Evolutionary conservation across 2,888 invertebrate species (phyloP), one percentile per base, ranked within the genome.

Genomic region (Andrena marginata): DNA sequence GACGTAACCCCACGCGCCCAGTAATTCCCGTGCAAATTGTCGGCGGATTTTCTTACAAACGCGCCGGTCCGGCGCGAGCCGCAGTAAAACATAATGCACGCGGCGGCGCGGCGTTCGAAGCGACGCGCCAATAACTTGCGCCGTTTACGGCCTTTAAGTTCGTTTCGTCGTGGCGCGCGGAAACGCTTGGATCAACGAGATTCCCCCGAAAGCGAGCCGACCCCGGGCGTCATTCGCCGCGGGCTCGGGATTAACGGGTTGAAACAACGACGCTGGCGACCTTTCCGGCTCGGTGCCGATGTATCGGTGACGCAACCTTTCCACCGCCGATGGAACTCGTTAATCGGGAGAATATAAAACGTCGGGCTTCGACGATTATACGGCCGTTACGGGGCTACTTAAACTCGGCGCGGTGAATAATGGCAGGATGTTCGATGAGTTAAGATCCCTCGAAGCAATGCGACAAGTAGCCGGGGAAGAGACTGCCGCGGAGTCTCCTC

Each of bases 101-200:
- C 42, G 42, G n/a, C 42, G 13, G 13, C 31, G 48, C 23, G 23
- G 26, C 70, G 77, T 65, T 70, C 69, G 26, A 54, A 10, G 69
- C 69, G 69, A 69, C 69, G 79, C 68, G 78, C 77, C 77, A 70
- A 77, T 79, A 77, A 79, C 77, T 59, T 60, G 23, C 65, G 60
- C 20, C 59, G 64, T 64, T 64, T 77, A 64, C 60, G 64, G 64
- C 49, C 56, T 69, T 79, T 79, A 77, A 77, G 63, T 78, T 68
- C 20, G 42, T 60, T 49, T 51, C 51, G 29, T 42, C 64, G 69
- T 35, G 51, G 49, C 59, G 51, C 69, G 76, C 60, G 64, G 59
- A 64, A 64, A 77, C 69, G 2, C 56, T 31, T 23, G 29, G 59
- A 65, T 77, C 60, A 77, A 80, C 51, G 77, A 70, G 79, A 80